phyloP scores from a whole-genome alignment of 2,113 vertebrate species.

The Calypte anna region DNA sequence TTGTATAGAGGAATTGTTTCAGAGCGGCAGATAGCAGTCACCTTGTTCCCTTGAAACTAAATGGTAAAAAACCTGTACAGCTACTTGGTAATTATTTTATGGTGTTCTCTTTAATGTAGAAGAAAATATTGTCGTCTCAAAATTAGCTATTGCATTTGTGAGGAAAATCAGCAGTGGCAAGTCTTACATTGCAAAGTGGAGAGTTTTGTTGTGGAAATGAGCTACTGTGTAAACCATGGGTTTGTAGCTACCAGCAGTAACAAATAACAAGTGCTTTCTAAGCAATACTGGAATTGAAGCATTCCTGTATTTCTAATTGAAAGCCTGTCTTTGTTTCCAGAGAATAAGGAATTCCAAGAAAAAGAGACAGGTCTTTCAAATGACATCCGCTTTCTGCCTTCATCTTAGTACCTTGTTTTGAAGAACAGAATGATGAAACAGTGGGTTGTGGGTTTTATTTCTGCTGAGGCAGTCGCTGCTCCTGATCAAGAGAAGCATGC shows the following conservation, averaged over 20 bases:
- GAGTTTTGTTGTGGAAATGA: background rate
- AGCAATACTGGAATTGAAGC: background rate
- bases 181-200: background rate
- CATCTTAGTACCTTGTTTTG: background rate
- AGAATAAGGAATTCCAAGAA: background rate
- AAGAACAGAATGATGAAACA: slow-evolving; percentile 3
- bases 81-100: background rate
- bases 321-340: background rate
- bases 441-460: background rate
- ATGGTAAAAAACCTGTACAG: background rate
- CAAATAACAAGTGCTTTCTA: slow-evolving; percentile 16
- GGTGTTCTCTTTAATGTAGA: background rate
- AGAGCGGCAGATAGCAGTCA: background rate
- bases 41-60: background rate
- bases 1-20: background rate
- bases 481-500: background rate
- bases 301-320: background rate
- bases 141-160: background rate
- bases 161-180: background rate
- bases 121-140: background rate
- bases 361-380: background rate
- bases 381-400: background rate
- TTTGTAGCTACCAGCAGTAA: slow-evolving; percentile 28
- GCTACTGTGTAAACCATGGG: slow-evolving; percentile 26
- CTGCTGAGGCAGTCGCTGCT: background rate